These are phyloP conservation scores for Athalia rosae DNA, from an alignment of 2,888 invertebrate species.

Conservation along the genomic window DNA sequence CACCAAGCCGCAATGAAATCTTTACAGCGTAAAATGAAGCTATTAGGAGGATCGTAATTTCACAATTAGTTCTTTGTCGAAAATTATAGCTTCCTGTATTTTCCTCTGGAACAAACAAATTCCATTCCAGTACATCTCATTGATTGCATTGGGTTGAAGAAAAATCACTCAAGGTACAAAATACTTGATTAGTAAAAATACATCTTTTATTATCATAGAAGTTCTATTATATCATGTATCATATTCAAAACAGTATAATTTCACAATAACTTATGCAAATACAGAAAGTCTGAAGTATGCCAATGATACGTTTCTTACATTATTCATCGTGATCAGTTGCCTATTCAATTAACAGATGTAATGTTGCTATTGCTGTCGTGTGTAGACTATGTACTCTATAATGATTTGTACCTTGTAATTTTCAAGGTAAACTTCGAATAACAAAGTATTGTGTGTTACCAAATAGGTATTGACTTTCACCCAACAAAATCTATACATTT, in stretches of 20 bases:
- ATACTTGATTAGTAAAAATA: conserved; percentile 37
- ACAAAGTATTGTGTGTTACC: not conserved
- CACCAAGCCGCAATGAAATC: conserved; percentile 86
- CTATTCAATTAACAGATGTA: no score
- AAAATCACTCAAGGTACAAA: conserved; percentile 2
- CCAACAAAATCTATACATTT: conserved; percentile 10
- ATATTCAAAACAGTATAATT: conserved; percentile 12
- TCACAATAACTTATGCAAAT: conserved; percentile 12
- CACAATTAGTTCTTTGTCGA: not conserved
- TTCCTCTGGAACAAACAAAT: not conserved
- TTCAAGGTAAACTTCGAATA: conserved; percentile 1
- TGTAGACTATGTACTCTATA: not conserved
- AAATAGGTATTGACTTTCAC: not conserved
- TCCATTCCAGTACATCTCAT: not conserved
- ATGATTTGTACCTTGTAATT: conserved; percentile 12
- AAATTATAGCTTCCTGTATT: no score
- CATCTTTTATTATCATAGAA: conserved; percentile 39
- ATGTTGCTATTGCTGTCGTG: no score
- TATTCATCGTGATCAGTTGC: no score
- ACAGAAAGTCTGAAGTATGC: conserved; percentile 1
- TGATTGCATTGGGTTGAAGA: not conserved
- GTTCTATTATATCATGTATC: conserved; percentile 28
- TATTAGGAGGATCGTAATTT: conserved; percentile 85
- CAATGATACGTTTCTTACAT: no score
- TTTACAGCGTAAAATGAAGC: conserved; percentile 78